These are phyloP conservation scores for Drosophila tani DNA, from an alignment of 1,140 invertebrate genomes.

Conservation along the genomic window DNA sequence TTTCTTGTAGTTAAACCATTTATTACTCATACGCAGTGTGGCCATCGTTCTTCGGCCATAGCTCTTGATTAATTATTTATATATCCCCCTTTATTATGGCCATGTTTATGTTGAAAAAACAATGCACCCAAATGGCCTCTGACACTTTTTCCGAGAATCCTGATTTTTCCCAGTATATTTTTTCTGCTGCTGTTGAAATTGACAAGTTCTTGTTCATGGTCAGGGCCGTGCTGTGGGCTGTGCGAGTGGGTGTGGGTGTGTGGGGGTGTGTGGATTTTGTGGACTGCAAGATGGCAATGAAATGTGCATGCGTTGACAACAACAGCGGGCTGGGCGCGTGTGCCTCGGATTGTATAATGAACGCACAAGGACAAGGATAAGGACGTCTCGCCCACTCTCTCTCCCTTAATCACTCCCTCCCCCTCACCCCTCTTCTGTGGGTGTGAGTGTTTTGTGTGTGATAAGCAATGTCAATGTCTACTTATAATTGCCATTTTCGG, in stretches of 20 bases:
- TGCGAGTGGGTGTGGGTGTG: neutral
- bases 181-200: slow-evolving; percentile 49
- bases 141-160: neutral
- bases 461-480: slow-evolving; percentile 40
- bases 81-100: neutral
- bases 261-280: slow-evolving; percentile 6
- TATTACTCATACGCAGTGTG: neutral
- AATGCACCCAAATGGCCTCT: neutral
- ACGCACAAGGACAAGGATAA: slow-evolving; percentile 53
- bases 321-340: slow-evolving; percentile 41
- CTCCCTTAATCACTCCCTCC: neutral
- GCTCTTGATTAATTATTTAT: too few species aligned
- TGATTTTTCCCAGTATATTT: neutral
- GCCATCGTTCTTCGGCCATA: neutral
- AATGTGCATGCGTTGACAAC: slow-evolving; percentile 62
- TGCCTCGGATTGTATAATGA: slow-evolving; percentile 54
- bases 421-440: too few species aligned
- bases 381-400: slow-evolving; percentile 2
- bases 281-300: slow-evolving; percentile 55
- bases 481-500: slow-evolving; percentile 42
- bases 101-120: neutral
- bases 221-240: slow-evolving; percentile 54
- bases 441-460: slow-evolving; percentile 14
- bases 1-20: too few species aligned
- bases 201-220: slow-evolving; percentile 74